Percentiles rank a stretch among this genome's conserved stretches.
These are phyloP conservation scores for Microctonus aethiopoides DNA, from an alignment of 2,888 invertebrate species.

Conservation along the genomic window DNA sequence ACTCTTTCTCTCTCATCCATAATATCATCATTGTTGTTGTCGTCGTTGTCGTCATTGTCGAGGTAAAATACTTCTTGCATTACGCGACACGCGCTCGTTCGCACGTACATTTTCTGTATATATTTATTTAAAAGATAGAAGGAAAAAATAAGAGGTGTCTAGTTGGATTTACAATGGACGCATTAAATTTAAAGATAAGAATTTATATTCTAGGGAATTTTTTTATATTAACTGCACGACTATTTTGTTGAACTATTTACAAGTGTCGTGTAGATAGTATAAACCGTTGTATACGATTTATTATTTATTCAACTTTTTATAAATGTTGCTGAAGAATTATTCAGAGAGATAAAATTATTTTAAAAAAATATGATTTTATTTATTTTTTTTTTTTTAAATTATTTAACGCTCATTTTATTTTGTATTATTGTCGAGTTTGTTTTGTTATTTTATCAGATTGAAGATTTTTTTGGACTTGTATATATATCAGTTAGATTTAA, in stretches of 20 bases:
- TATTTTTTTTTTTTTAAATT: not conserved
- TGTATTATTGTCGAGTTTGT: not conserved
- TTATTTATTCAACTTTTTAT: not conserved
- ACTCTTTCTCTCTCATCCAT: not conserved
- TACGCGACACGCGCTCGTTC: slow-evolving; percentile 26
- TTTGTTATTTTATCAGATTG: not conserved
- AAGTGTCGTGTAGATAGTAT: not conserved
- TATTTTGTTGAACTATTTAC: slow-evolving; percentile 24
- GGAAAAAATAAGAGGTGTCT: slow-evolving; percentile 22
- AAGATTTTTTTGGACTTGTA: not conserved
- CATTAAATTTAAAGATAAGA: not conserved
- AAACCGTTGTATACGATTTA: not conserved
- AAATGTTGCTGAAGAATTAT: not conserved
- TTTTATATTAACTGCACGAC: slow-evolving; percentile 42
- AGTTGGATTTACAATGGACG: slow-evolving; percentile 18
- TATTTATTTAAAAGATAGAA: slow-evolving; percentile 1
- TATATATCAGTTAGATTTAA: not conserved
- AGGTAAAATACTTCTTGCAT: slow-evolving; percentile 27
- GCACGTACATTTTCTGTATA: slow-evolving; percentile 14
- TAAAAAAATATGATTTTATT: not conserved
- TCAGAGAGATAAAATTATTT: not conserved
- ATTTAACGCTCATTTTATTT: not conserved
- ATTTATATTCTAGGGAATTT: not conserved
- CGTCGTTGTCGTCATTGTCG: slow-evolving; percentile 1
- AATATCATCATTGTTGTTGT: slow-evolving; percentile 14